These are phyloP conservation scores for Rhagium mordax DNA, from an alignment of 2,888 invertebrate species.

Conservation along the genomic window DNA sequence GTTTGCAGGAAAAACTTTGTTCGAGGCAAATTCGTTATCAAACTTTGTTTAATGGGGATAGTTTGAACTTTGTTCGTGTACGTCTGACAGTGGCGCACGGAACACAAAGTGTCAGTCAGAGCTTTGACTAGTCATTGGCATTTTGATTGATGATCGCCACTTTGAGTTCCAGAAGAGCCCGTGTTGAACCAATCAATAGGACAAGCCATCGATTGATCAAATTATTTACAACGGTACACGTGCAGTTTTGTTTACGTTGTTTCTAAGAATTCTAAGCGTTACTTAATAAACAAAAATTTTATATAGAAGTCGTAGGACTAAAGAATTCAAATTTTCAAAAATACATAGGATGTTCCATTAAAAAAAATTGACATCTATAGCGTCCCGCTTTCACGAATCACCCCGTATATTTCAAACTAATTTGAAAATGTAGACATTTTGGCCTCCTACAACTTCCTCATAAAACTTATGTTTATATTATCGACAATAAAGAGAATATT, in stretches of 20 bases:
- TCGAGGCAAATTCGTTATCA: slow-evolving; percentile 50
- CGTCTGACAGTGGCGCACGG: slow-evolving; percentile 26
- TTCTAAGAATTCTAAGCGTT: not conserved
- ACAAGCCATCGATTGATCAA: not conserved
- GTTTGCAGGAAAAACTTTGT: slow-evolving; percentile 51
- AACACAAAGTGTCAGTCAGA: not conserved
- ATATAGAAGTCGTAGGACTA: too few species aligned
- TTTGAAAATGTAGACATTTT: too few species aligned
- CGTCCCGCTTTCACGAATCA: too few species aligned
- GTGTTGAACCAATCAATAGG: not conserved
- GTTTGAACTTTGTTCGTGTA: slow-evolving; percentile 43
- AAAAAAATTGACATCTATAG: too few species aligned
- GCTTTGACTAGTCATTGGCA: not conserved
- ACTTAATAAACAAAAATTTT: not conserved
- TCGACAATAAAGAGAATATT: too few species aligned
- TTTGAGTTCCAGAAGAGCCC: not conserved
- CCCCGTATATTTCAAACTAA: too few species aligned
- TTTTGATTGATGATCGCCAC: not conserved
- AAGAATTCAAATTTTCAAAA: too few species aligned
- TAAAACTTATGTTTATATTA: too few species aligned
- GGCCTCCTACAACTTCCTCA: too few species aligned
- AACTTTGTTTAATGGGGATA: slow-evolving; percentile 59
- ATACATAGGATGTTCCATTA: too few species aligned
- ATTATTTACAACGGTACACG: not conserved
- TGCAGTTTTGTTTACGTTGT: not conserved